Percentiles rank a stretch among this genome's conserved stretches.
These are phyloP conservation scores for Suricata suricatta DNA, from an alignment of 2,113 vertebrate species.

Conservation along the genomic window DNA sequence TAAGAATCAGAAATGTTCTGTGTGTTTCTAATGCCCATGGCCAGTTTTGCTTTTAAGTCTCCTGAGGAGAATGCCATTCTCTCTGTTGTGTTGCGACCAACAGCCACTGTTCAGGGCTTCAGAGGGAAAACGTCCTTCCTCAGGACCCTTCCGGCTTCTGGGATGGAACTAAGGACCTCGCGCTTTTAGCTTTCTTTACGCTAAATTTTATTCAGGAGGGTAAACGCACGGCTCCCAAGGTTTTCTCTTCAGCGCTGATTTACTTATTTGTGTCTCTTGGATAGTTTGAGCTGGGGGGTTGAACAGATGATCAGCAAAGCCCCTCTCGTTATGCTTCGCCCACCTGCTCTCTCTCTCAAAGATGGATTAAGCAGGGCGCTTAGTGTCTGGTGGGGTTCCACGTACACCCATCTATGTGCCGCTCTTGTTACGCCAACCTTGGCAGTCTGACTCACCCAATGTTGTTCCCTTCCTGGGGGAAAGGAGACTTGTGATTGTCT, in stretches of 20 bases:
- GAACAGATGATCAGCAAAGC: neutral
- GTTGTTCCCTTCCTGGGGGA: neutral
- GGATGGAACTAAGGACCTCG: neutral
- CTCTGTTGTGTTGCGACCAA: neutral
- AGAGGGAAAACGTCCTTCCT: neutral
- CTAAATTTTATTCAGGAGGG: neutral
- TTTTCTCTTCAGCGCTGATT: neutral
- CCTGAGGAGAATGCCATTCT: neutral
- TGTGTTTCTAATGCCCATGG: neutral
- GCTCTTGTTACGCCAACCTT: neutral
- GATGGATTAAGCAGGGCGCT: neutral
- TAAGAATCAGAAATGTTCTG: neutral
- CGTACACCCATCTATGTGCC: too few relatives aligned
- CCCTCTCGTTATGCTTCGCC: too few relatives aligned
- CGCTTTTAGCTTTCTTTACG: neutral
- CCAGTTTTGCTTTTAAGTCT: neutral
- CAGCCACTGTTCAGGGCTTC: neutral
- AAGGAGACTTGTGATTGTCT: neutral
- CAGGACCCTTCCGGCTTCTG: neutral
- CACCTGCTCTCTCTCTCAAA: neutral
- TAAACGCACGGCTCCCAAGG: neutral
- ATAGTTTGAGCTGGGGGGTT: neutral
- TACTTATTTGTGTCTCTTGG: neutral
- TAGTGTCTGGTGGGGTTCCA: neutral
- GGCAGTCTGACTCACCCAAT: neutral